Conservation (phyloP, 2,888 invertebrate species). For the Allophyes oxyacanthae region DNA sequence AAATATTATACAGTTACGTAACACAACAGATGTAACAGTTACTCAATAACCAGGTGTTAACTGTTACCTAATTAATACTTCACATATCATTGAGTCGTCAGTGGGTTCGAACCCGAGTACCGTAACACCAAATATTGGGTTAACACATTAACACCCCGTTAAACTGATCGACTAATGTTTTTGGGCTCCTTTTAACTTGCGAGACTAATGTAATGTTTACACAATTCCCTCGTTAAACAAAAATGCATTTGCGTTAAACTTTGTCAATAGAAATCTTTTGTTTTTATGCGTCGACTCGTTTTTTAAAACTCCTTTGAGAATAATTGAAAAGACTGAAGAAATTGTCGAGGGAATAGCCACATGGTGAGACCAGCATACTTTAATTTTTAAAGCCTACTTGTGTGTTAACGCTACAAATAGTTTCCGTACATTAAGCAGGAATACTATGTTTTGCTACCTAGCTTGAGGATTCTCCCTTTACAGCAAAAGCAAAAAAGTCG, state of each 20-base stretch:
- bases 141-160: constrained; percentile 47
- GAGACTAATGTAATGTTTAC: constrained; percentile 12
- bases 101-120: constrained; percentile 49
- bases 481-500: constrained; percentile 5
- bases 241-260: not conserved
- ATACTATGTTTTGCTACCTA: constrained; percentile 1
- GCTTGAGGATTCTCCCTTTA: not conserved
- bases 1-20: constrained; percentile 49
- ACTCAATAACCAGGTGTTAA: constrained; percentile 58
- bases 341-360: constrained; percentile 23
- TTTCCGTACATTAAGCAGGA: constrained; percentile 21
- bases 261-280: not conserved
- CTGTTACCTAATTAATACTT: constrained; percentile 60
- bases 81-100: constrained; percentile 61
- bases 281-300: not conserved
- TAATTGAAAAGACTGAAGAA: constrained; percentile 3
- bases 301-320: constrained; percentile 12
- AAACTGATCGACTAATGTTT: constrained; percentile 34
- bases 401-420: constrained; percentile 11
- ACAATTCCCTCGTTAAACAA: constrained; percentile 21
- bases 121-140: constrained; percentile 51
- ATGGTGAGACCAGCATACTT: constrained; percentile 3
- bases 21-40: constrained; percentile 45
- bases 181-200: constrained; percentile 18
- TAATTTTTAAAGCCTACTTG: constrained; percentile 6